phyloP scores from a whole-genome alignment of 2,888 invertebrate genomes.

The Cantharis flavilabris region DNA sequence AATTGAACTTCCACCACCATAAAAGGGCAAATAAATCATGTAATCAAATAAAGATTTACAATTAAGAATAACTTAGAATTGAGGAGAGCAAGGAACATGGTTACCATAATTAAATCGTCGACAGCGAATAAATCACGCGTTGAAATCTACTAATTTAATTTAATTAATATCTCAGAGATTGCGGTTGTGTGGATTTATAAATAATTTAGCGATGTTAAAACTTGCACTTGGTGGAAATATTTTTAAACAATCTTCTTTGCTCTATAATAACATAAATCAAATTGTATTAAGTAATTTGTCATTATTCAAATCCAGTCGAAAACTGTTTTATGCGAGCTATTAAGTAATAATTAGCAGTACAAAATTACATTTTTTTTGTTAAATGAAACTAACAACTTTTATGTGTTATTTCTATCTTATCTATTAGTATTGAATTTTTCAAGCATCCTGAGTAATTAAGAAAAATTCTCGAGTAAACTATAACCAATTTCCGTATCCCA shows the following conservation, averaged over 20 bases:
- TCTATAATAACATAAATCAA: constrained; percentile 2
- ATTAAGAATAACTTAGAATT: constrained; percentile 27
- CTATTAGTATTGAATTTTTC: not conserved
- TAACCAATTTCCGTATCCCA: not conserved
- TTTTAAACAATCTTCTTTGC: constrained; percentile 12
- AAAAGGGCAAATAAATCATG: constrained; percentile 36
- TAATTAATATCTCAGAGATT: constrained; percentile 41
- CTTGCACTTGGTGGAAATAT: constrained; percentile 7
- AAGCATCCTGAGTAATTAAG: not conserved
- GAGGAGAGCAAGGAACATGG: constrained; percentile 35
- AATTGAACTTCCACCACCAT: constrained; percentile 5
- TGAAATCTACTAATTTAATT: constrained; percentile 45
- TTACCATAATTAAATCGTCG: constrained; percentile 42
- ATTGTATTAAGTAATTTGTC: not conserved
- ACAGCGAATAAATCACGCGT: constrained; percentile 42
- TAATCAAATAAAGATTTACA: constrained; percentile 35
- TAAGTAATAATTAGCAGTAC: not conserved
- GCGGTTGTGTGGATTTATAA: constrained; percentile 38
- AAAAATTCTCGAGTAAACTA: not conserved
- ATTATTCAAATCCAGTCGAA: not conserved
- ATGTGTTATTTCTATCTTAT: not conserved
- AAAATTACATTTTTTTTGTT: not conserved
- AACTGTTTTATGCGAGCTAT: not conserved
- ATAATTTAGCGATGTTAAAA: constrained; percentile 26
- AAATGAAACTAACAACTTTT: not conserved